These are phyloP conservation scores for Phalloptychus januarius DNA, from an alignment of 2,797 vertebrate species.

Conservation along the genomic window DNA sequence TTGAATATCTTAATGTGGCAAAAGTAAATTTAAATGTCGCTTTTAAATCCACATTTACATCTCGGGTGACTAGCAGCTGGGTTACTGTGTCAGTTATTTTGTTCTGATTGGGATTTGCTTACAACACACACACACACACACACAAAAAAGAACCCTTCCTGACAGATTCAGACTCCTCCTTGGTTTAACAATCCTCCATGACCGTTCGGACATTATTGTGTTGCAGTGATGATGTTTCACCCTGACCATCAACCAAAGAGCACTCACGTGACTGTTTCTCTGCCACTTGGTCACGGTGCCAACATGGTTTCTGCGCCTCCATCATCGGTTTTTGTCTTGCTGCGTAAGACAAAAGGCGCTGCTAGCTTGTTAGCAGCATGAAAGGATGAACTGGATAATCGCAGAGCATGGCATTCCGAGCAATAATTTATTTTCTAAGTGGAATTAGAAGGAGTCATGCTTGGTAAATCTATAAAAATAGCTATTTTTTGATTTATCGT, in stretches of 20 bases:
- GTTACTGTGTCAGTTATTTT: neutral
- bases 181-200: neutral
- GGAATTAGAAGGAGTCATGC: neutral
- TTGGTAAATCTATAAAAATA: neutral
- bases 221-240: neutral
- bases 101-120: neutral
- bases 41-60: neutral
- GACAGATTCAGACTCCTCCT: neutral
- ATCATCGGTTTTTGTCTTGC: neutral
- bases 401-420: too few species aligned
- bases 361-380: neutral
- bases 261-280: neutral
- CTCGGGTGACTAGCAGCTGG: neutral
- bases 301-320: neutral
- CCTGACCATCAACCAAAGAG: neutral
- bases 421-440: too few species aligned
- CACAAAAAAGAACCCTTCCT: neutral
- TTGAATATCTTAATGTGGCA: neutral
- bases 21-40: neutral
- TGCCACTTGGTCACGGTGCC: too few species aligned
- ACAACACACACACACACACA: too few species aligned
- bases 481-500: neutral
- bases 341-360: too few species aligned
- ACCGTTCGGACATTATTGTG: neutral
- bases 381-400: too few species aligned